Evolutionary conservation across 2,888 invertebrate genomes (phyloP).

Genomic region (Stenchaetothrips biformis): DNA sequence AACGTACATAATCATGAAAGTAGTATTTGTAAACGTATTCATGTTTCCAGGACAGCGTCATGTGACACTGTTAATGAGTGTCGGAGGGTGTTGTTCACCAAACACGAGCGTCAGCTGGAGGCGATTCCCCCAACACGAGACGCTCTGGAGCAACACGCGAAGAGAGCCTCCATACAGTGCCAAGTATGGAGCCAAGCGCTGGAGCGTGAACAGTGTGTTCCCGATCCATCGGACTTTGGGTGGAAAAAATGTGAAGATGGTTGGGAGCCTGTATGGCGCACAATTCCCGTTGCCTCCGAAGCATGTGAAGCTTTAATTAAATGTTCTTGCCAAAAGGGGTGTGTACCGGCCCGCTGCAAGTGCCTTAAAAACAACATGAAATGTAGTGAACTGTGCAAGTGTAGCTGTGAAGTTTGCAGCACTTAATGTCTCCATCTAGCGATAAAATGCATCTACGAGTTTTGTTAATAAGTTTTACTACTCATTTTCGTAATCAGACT

Average conservation of each 20-base stretch:
- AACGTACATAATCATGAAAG: neutral
- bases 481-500: too few species aligned
- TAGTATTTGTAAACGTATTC: neutral
- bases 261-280: neutral
- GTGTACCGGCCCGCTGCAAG: too few species aligned
- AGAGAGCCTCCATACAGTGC: neutral
- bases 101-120: neutral
- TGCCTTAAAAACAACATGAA: too few species aligned
- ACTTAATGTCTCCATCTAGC: too few species aligned
- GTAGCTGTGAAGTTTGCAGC: too few species aligned
- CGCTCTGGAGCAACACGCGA: neutral
- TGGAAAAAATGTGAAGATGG: neutral
- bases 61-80: neutral
- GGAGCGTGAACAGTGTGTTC: neutral
- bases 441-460: too few species aligned
- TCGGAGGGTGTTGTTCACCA: neutral
- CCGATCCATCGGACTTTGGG: neutral
- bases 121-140: neutral
- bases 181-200: neutral
- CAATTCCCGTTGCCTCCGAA: neutral
- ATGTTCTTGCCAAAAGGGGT: neutral
- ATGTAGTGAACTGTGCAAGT: too few species aligned
- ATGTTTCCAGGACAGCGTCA: neutral
- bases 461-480: too few species aligned
- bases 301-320: neutral